Percentiles rank a stretch among this genome's conserved stretches.
Conservation (phyloP, 1,140 invertebrate species). For the Colletes latitarsis region DNA sequence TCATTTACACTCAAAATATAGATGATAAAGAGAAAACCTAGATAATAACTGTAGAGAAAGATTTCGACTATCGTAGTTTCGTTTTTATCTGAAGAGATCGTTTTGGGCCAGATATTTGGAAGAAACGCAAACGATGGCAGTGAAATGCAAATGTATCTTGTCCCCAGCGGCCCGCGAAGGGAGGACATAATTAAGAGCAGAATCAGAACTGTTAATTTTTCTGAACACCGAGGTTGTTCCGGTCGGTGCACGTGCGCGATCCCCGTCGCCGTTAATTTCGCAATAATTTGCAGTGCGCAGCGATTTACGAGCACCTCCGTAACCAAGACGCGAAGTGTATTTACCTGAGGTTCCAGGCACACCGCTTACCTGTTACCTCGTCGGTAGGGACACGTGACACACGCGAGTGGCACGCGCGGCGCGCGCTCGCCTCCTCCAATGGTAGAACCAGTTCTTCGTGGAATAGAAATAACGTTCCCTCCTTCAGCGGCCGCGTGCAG, state of each 20-base stretch:
- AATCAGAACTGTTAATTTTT: conserved; percentile 1
- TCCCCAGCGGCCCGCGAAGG: neutral
- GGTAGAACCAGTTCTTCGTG: conserved; percentile 77
- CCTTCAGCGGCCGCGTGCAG: neutral
- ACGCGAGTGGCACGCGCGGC: conserved; percentile 79
- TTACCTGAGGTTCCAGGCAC: conserved; percentile 58
- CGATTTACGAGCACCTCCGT: conserved; percentile 33
- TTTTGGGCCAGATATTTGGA: too few species aligned
- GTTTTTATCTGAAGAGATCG: too few species aligned
- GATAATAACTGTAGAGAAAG: too few species aligned
- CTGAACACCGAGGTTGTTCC: neutral
- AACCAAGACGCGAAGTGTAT: conserved; percentile 36
- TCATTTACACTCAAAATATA: too few species aligned
- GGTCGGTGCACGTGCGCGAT: conserved; percentile 15
- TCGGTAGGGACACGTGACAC: conserved; percentile 77
- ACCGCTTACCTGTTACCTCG: conserved; percentile 65
- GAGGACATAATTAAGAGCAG: neutral
- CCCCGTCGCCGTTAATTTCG: conserved; percentile 14
- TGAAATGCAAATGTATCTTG: too few species aligned
- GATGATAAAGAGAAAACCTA: too few species aligned
- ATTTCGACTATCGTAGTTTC: too few species aligned
- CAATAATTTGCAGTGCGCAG: conserved; percentile 28
- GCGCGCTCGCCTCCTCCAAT: conserved; percentile 74
- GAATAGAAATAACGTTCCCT: conserved; percentile 76
- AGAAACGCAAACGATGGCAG: too few species aligned